Evolutionary conservation across 2,888 invertebrate species (phyloP), one percentile per base, ranked within the genome.

Genomic region (Melinaea marsaeus): DNA sequence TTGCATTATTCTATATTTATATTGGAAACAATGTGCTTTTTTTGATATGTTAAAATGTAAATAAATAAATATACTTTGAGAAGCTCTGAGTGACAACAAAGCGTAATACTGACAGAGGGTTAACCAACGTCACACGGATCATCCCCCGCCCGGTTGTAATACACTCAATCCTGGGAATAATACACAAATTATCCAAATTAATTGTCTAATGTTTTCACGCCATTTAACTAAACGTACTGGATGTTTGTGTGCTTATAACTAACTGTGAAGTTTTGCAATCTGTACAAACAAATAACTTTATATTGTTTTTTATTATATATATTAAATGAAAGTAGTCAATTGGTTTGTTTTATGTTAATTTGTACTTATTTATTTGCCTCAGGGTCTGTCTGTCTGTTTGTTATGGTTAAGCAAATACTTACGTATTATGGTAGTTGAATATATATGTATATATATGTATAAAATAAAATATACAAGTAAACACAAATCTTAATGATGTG

Each of bases 151-250:
- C 63, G 66, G 66, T 62, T 57, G 48, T 57, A 45, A 42, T 51
- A 37, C 46, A 55, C 69, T 61, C 68, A 56, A 70, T 72, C 78
- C 82, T 80, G 89, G 88, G 89, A 89, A 89, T 83, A 79, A 83
- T 85, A 86, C 86, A 88, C 88, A 88, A 86, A 88, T 87, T 85
- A 81, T 79, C 87, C 83, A 77, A 83, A 82, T 83, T 79, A 83
- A 87, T 87, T 85, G 84, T 85, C 71, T 83, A 84, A 87, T 84
- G 79, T 81, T 81, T 83, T 83, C 84, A 82, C 83, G 84, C 80
- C 79, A 82, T 86, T 88, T 83, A 83, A 84, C 82, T 80, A 78
- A 84, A 84, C 87, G 86, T 78, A 84, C 83, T 83, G 80, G 69
- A 71, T 65, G 70, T 66, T 68, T 62, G 65, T 57, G 61, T 62